Evolutionary conservation across 2,888 invertebrate genomes (phyloP), one percentile per base, ranked within the genome.

Genomic region (Cantharis lateralis): DNA sequence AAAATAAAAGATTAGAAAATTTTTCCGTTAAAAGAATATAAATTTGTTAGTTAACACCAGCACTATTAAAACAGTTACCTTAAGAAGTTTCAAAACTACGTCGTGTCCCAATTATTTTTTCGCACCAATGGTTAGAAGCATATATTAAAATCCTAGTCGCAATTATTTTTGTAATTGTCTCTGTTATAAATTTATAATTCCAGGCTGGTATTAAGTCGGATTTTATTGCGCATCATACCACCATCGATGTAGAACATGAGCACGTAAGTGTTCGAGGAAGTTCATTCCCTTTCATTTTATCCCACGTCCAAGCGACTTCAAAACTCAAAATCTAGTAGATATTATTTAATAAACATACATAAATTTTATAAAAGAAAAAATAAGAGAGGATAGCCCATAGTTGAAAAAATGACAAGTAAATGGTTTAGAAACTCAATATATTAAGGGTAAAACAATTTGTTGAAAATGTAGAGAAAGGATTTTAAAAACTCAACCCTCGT

Each of bases 91-190:
- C 84, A 85, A 86, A 86, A 86, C 85, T 86, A 86, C 86, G 85
- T 87, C 87, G 86, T 87, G 87, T 87, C 87, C 87, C 87, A 88
- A 88, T 88, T 88, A 88, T 87, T 87, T 88, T 87, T 86, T 87
- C 87, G 88, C 87, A 86, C 87, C 86, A 86, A 82, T 87, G 87
- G 85, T 84, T 87, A 84, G 86, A 85, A 86, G 88, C 87, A 87
- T 88, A 88, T 82, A 87, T 87, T 88, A 87, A 84, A 82, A 83
- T 80, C 82, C 80, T 82, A 84, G 84, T 84, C 83, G 84, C 85
- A 87, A 86, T 86, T 87, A 86, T 85, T 48, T 48, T 85, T 84
- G 84, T 85, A 85, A 85, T 84, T 84, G 83, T 84, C 82, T 82
- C 82, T 81, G 26, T 78, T 77, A 74, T 77, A 28, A 28, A 28